phyloP scores from a whole-genome alignment of 2,888 invertebrate species.

The Aporophyla lueneburgensis region DNA sequence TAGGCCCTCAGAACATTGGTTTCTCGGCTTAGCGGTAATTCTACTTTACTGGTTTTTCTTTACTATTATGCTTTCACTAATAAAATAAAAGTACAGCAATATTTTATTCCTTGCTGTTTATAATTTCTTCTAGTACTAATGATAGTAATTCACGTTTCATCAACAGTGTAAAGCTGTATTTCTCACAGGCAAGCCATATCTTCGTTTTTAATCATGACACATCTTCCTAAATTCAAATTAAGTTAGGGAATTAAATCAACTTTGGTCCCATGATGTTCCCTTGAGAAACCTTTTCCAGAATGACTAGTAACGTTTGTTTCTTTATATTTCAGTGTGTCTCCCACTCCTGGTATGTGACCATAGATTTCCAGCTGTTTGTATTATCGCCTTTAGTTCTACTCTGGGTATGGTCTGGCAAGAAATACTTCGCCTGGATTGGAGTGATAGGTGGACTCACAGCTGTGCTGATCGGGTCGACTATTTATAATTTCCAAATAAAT shows the following conservation, averaged over 20 bases:
- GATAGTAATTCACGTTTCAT: neutral
- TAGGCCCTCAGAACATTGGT: too few relatives aligned
- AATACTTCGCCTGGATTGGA: conserved; percentile 4
- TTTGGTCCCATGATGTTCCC: too few relatives aligned
- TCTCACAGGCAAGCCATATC: neutral
- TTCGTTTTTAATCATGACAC: too few relatives aligned
- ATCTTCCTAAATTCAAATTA: neutral
- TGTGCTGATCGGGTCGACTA: neutral
- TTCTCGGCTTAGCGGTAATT: too few relatives aligned
- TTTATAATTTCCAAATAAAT: conserved; percentile 17
- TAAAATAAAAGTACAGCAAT: too few relatives aligned
- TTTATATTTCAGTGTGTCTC: conserved; percentile 4
- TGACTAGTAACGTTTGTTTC: neutral
- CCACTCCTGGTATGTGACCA: conserved; percentile 16
- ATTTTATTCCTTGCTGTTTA: too few relatives aligned
- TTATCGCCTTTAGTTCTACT: conserved; percentile 4
- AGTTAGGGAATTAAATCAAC: neutral
- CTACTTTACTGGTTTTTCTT: too few relatives aligned
- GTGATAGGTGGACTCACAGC: conserved; percentile 1
- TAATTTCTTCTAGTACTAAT: too few relatives aligned
- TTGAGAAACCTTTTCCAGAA: too few relatives aligned
- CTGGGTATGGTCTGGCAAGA: neutral
- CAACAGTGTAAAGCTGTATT: neutral
- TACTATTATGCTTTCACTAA: too few relatives aligned
- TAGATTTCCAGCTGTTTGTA: conserved; percentile 10